Conservation (phyloP, 2,113 vertebrate genomes). For the Malurus alboscapulatus region DNA sequence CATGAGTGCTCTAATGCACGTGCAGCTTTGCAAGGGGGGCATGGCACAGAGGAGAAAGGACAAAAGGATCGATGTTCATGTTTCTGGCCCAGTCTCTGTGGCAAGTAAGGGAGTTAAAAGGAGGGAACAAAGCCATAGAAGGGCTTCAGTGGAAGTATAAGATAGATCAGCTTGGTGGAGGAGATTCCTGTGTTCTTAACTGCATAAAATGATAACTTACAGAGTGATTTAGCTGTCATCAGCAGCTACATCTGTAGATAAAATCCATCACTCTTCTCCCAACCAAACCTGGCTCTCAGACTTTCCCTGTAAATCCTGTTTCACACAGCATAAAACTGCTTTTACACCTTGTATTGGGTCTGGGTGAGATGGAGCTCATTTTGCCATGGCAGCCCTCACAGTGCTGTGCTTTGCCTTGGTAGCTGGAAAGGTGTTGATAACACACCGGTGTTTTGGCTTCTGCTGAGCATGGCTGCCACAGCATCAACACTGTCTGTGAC, state of each 20-base stretch:
- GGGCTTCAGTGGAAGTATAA: not conserved
- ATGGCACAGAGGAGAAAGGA: not conserved
- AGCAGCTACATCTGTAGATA: not conserved
- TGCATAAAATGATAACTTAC: not conserved
- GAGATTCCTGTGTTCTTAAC: not conserved
- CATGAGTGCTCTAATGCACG: accelerated
- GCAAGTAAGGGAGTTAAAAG: not conserved
- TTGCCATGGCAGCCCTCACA: not conserved
- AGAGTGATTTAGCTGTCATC: not conserved
- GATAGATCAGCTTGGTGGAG: not conserved
- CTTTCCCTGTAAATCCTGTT: not conserved
- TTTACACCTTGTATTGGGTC: not conserved
- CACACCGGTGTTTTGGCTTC: not conserved
- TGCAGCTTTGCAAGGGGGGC: not conserved
- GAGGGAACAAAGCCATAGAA: not conserved
- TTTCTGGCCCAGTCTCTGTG: not conserved
- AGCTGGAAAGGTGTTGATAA: not conserved
- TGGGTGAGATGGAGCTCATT: not conserved
- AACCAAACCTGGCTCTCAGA: not conserved
- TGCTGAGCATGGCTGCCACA: not conserved
- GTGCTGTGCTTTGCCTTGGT: not conserved
- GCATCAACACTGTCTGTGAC: not conserved
- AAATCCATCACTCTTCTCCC: not conserved
- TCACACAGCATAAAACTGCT: not conserved
- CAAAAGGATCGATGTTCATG: accelerated